phyloP scores from a whole-genome alignment of 2,797 vertebrate genomes.

The Darevskia mixta region DNA sequence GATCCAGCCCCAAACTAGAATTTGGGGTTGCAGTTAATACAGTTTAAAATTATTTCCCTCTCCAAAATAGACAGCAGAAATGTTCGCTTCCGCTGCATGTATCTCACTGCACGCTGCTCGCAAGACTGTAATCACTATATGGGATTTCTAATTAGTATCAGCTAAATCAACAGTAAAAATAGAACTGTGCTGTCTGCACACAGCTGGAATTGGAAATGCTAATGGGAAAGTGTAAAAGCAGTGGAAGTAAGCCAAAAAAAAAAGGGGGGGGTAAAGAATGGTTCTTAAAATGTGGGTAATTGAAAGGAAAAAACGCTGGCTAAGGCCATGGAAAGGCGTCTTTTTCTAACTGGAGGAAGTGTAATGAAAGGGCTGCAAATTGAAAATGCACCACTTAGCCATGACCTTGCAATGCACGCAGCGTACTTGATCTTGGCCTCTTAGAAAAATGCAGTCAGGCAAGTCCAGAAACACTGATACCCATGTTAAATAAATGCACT shows the following conservation, averaged over 20 bases:
- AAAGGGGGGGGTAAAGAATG: background rate
- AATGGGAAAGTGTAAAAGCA: conserved; percentile 3
- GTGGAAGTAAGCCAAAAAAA: background rate
- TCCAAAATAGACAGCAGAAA: conserved; percentile 9
- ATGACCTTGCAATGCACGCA: background rate
- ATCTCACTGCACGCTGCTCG: background rate
- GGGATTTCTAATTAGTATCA: conserved; percentile 20
- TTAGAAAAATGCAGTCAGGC: conserved; percentile 27
- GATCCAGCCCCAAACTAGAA: background rate
- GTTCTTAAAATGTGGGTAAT: background rate
- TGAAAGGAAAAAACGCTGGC: background rate
- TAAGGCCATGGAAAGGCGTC: background rate
- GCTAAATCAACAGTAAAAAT: conserved; percentile 28
- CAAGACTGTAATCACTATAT: conserved; percentile 5
- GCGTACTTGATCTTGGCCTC: conserved; percentile 4
- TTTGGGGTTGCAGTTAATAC: conserved; percentile 19
- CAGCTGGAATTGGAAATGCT: background rate
- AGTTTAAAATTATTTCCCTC: conserved; percentile 2
- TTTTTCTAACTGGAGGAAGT: conserved; percentile 25
- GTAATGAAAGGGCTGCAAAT: conserved; percentile 5
- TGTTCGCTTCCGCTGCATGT: background rate
- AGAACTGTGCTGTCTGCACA: background rate
- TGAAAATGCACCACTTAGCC: conserved; percentile 20
- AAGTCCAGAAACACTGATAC: conserved; percentile 5
- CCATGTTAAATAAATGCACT: conserved; percentile 39